Evolutionary conservation across 2,113 vertebrate genomes (phyloP), one percentile per base, ranked within the genome.

Genomic region (Misgurnus anguillicaudatus): DNA sequence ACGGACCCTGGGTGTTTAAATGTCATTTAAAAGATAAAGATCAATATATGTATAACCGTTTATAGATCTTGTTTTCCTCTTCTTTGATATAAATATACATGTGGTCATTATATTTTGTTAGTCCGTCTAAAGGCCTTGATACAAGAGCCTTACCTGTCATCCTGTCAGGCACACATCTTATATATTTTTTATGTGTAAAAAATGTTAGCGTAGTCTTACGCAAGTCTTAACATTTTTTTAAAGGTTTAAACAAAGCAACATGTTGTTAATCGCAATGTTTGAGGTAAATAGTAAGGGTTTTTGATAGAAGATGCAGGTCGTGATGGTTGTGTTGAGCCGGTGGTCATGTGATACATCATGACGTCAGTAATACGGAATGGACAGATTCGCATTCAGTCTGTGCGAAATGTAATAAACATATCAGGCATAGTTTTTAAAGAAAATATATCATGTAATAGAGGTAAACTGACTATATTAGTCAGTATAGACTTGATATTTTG

Each of bases 291-390:
- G 10, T 57, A 19, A 41, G 57, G 1, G 51, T n/a, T 55, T 55
- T 55, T 55, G 17, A 21, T 3, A 6, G 13, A 19, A 58, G 3
- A 19, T 41, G 11, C 53, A 41, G 17, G 53, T 39, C 0, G n/a
- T 55, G 38, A 5, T 39, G 9, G 8, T 19, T 14, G 62, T 57
- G 53, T 8, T 5, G 6, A 57, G 53, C 6, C 14, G 6, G 17
- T 57, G 71, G 41, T 74, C 71, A 74, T 74, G 71, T 74, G 71
- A 74, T 73, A 0, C 4, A 4, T 74, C 39, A 47, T 74, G 71
- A 36, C 71, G 57, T 74, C 39, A 62, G 4, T n/a, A 47, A 6
- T 74, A 39, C 6, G 61, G n/a, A 53, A 6, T 13, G 38, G 21
- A 16, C 9, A 71, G 51, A 41, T 39, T 68, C 19, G 47, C 13